A percentile compares a stretch with the other conserved stretches of the same genome.
These are phyloP conservation scores for Coenonympha glycerion DNA, from an alignment of 2,888 invertebrate genomes.

Conservation along the genomic window DNA sequence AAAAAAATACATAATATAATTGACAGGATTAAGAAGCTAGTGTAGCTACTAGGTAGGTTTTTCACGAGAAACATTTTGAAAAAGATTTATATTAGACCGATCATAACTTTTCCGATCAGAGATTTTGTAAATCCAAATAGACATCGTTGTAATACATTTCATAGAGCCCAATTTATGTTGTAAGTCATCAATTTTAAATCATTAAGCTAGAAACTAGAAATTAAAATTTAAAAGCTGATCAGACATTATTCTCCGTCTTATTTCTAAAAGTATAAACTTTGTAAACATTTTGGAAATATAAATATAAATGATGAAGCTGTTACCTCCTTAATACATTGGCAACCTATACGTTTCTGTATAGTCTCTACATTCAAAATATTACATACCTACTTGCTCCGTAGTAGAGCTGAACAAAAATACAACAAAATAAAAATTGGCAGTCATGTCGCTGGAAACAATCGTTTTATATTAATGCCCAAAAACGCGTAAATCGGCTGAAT, in stretches of 20 bases:
- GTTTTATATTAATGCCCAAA: conserved; percentile 15
- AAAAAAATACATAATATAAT: too few species aligned
- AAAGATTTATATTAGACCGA: too few species aligned
- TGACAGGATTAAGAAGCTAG: too few species aligned
- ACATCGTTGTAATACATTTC: too few species aligned
- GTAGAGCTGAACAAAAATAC: conserved; percentile 15
- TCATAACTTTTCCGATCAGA: too few species aligned
- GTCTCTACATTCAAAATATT: conserved; percentile 19
- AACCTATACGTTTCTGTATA: conserved; percentile 19
- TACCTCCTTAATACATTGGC: conserved; percentile 16
- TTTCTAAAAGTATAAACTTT: conserved; percentile 33
- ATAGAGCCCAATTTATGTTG: too few species aligned
- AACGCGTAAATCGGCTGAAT: conserved; percentile 11
- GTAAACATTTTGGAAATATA: conserved; percentile 26
- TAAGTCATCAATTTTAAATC: too few species aligned
- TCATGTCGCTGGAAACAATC: conserved; percentile 11
- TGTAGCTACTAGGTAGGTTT: too few species aligned
- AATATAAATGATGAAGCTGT: conserved; percentile 24
- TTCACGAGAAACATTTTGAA: too few species aligned
- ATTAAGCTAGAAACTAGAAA: background rate
- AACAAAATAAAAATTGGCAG: conserved; percentile 21
- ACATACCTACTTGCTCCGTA: conserved; percentile 11
- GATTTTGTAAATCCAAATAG: too few species aligned
- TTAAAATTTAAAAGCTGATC: conserved; percentile 32
- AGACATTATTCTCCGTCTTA: conserved; percentile 40